phyloP scores from a whole-genome alignment of 2,797 vertebrate genomes.

The Dipus sagitta region DNA sequence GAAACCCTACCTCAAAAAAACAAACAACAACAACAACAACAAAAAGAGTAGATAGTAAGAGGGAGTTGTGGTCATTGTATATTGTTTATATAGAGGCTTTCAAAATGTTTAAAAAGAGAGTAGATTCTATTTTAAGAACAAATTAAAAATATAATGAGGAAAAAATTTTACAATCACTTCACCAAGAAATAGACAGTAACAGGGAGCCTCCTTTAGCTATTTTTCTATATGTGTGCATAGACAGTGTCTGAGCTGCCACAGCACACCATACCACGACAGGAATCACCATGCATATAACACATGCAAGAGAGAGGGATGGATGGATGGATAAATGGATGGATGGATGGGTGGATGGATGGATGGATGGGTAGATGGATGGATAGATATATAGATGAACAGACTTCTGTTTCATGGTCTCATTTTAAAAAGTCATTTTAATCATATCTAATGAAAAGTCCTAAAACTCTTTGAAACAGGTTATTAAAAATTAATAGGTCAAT shows the following conservation, averaged over 20 bases:
- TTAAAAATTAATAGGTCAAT: background rate
- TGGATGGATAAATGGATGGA: no score
- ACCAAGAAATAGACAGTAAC: conserved; percentile 7
- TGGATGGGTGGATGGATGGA: no score
- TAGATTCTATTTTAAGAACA: background rate
- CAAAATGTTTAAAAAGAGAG: background rate
- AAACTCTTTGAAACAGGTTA: background rate
- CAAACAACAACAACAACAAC: background rate
- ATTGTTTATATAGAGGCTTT: no score
- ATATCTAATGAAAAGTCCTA: background rate
- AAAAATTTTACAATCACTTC: background rate
- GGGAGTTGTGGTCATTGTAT: no score
- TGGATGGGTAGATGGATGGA: no score
- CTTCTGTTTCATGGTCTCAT: background rate
- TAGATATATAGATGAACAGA: background rate
- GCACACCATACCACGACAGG: fast-evolving
- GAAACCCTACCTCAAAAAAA: no score
- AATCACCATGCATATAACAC: background rate
- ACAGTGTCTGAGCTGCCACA: background rate
- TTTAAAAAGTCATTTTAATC: conserved; percentile 28
- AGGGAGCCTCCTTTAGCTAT: background rate
- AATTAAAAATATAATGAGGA: background rate
- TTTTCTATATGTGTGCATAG: background rate
- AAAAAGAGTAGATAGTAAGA: no score
- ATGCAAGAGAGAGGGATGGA: background rate